Base-by-base conservation (phyloP, 2,113 vertebrate species). In the Ictalurus punctatus region DNA sequence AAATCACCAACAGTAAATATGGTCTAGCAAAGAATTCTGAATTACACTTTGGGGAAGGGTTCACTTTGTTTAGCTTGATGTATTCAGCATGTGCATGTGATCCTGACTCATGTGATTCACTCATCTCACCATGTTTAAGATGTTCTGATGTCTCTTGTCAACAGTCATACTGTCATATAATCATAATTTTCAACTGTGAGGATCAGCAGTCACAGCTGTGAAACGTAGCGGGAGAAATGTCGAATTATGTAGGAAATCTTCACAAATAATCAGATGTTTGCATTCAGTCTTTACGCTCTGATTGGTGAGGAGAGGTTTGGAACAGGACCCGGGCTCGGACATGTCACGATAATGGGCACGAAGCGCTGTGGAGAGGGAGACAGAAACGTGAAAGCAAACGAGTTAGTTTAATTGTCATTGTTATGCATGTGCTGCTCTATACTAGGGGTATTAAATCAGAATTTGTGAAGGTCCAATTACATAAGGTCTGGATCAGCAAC, bases 311-410 rank as follows among this genome's bases (percentile, higher is more conserved):
- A 76, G n/a, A 44, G 30, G 3, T 80, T n/a, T 30, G 83, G 25
- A 14, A 85, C 85, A 40, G 90, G 65, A 59, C 67, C 85, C 6
- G n/a, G 81, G 25, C 48, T 73, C 2, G 25, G 59, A 34, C 82
- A 73, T 4, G 83, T 44, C 59, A 74, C 27, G 4, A 27, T 76
- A 78, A 93, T 91, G 10, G 92, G 92, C 71, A 88, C 71, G 89
- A 93, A 93, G 84, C 89, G 86, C 92, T 93, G 83, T n/a, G 30
- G 86, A 87, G 61, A 86, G 4, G 23, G 84, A 91, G 59, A 81
- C 10, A 86, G 13, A 16, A 84, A 54, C 87, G 23, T 54, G 73
- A 59, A 7, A 85, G 54, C 16, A 89, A 78, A 65, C 10, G 7
- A 21, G 59, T 27, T 7, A 88, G 73, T 27, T 14, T 30, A 13